Conservation (phyloP, 1,140 invertebrate genomes). For the Phymastichus coffea region DNA sequence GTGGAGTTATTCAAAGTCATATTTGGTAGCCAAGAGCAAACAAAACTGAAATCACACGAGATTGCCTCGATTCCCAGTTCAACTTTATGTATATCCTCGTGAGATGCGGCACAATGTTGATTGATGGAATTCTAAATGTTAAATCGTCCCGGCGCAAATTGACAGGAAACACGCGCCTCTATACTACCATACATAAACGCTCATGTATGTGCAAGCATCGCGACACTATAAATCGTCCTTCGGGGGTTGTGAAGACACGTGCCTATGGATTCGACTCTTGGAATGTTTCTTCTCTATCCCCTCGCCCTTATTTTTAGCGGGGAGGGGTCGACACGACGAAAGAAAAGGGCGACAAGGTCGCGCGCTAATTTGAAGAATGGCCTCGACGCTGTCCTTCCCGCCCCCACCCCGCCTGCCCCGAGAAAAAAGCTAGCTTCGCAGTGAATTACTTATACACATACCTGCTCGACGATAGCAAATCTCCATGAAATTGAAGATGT, state of each 20-base stretch:
- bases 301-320: background rate
- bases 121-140: slow-evolving; percentile 28
- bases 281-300: slow-evolving; percentile 12
- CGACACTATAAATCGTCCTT: slow-evolving; percentile 24
- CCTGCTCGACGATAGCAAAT: too few species aligned
- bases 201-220: slow-evolving; percentile 13
- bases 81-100: too few species aligned
- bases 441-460: too few species aligned
- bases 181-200: too few species aligned
- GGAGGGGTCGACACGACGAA: background rate
- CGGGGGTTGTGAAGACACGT: slow-evolving; percentile 8
- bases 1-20: too few species aligned
- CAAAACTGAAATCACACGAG: too few species aligned
- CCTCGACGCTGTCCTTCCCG: background rate
- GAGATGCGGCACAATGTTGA: slow-evolving; percentile 8
- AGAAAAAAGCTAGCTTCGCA: too few species aligned
- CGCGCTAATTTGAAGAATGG: slow-evolving; percentile 9
- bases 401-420: background rate
- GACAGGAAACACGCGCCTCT: slow-evolving; percentile 26
- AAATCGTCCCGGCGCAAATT: slow-evolving; percentile 23
- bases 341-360: background rate
- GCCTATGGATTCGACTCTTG: slow-evolving; percentile 2
- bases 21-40: too few species aligned
- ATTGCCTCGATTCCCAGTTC: too few species aligned
- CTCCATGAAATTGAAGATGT: slow-evolving; percentile 15